Evolutionary conservation across 2,113 vertebrate species (phyloP).

Genomic region (Hyaena hyaena): DNA sequence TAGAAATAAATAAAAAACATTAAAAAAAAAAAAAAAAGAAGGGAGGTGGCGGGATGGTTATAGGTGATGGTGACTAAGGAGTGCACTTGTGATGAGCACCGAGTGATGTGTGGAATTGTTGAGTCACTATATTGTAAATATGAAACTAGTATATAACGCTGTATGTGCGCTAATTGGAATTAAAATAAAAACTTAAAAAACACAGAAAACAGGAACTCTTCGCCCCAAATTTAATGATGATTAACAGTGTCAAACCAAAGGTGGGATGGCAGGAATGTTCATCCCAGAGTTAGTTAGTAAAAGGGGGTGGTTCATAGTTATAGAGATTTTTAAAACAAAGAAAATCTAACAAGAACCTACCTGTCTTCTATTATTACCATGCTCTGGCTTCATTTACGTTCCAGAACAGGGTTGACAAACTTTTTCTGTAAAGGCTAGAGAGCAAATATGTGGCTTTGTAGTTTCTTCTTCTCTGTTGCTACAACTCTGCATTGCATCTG

Average conservation of each 20-base stretch:
- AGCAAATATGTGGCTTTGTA: not conserved
- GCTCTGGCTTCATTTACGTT: not conserved
- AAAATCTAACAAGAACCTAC: not conserved
- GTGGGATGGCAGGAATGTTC: no score
- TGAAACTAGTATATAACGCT: not conserved
- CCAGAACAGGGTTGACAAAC: not conserved
- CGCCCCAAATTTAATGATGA: not conserved
- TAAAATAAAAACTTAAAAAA: not conserved
- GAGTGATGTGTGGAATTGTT: not conserved
- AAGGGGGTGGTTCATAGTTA: no score
- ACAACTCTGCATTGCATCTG: not conserved
- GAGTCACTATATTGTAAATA: not conserved
- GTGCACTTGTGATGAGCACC: not conserved
- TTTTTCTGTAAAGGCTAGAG: not conserved
- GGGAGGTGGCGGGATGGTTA: not conserved
- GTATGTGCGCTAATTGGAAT: not conserved
- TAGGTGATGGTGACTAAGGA: not conserved
- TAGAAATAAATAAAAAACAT: no score
- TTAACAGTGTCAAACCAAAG: no score
- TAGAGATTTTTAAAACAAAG: not conserved
- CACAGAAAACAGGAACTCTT: not conserved
- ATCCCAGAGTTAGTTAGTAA: not conserved
- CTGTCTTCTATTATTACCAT: not conserved
- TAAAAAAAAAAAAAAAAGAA: no score
- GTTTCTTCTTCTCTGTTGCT: no score